Conservation (phyloP, 2,888 invertebrate genomes). For the Lasioglossum malachurum region DNA sequence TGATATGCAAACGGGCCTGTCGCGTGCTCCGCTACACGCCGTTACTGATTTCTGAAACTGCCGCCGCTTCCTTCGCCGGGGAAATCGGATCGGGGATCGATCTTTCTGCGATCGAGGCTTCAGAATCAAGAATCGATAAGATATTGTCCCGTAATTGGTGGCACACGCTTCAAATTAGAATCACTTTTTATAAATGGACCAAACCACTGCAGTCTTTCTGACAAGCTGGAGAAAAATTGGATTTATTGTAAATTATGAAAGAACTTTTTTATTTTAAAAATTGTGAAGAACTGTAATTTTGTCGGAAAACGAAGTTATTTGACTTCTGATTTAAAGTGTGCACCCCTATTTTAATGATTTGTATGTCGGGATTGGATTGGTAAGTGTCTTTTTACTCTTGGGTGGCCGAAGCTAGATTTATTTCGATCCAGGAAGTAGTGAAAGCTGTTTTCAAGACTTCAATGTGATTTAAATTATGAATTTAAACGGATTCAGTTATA, state of each 20-base stretch:
- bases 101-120: background rate
- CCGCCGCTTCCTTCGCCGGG: background rate
- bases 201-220: background rate
- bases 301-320: background rate
- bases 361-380: background rate
- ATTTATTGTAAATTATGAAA: background rate
- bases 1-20: conserved; percentile 61
- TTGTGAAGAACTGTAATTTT: background rate
- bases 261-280: too few species aligned
- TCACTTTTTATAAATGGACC: background rate
- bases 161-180: background rate
- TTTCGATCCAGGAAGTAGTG: background rate
- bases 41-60: conserved; percentile 45
- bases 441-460: background rate
- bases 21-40: conserved; percentile 47
- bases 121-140: background rate
- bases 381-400: background rate
- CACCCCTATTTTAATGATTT: background rate
- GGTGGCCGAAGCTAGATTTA: background rate
- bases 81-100: background rate
- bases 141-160: background rate
- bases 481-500: too few species aligned
- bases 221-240: background rate
- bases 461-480: background rate
- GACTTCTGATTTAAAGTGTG: background rate